Base-by-base conservation (phyloP, 92 coral and sea anemone genomes). In the Porites rus region DNA sequence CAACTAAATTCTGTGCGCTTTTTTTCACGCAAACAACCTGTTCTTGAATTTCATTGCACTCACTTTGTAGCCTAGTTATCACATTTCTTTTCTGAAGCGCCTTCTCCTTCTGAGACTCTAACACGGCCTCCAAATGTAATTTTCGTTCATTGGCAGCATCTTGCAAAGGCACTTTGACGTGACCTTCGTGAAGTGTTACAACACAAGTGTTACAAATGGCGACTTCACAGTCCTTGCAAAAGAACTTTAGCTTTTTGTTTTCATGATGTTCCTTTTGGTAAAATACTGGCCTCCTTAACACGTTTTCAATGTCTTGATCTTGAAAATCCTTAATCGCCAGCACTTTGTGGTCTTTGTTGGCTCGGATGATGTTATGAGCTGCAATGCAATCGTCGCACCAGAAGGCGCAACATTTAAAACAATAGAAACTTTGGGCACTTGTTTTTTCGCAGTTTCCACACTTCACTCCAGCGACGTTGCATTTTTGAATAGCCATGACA, bases 321-420 rank as follows among this genome's bases (percentile, higher is more conserved):
- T 61, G 83, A 78, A 78, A 78, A 61, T 78, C 83, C 24, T 61
- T 78, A 19, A 78, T 54, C 16, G 60, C 60, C 13, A 54, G 60
- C 13, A 54, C 60, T 9, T 0, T 7, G 60, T 54, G 60, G 11
- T 54, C 60, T 54, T 54, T 54, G 1, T 54, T 54, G 2, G 1
- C 60, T 13, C 60, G 11, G 60, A 54, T 54, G 1, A 10, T 13
- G 14, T 54, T 54, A 10, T 54, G 60, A 54, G 7, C 12, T 1
- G 2, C 0, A 13, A 54, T 54, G 14, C 60, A 54, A 54, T 54
- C 60, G 14, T 54, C 60, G 14, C 60, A 54, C 60, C 60, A 54
- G 14, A 54, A 54, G 6, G 60, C 60, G 14, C 12, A 54, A 13
- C 60, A 54, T 10, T 54, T 10, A 54, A 54, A 54, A 1, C 60